Conservation (phyloP, 2,113 vertebrate species). For the Porphyrio hochstetteri region DNA sequence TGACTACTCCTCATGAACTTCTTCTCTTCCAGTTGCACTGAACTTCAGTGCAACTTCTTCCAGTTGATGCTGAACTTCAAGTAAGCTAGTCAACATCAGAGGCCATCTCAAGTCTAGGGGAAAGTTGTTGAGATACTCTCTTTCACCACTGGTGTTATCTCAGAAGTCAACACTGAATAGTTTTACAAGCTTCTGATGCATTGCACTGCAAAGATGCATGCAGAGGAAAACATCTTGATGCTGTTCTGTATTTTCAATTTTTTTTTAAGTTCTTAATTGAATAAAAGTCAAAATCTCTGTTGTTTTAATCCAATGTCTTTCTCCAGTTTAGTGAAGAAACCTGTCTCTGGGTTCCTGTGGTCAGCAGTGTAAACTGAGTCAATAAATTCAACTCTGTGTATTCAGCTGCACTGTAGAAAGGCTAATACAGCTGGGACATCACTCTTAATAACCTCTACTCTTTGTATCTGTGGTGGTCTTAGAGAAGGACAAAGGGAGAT, state of each 20-base stretch:
- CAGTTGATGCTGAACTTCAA: background rate
- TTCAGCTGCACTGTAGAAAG: background rate
- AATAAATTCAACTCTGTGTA: background rate
- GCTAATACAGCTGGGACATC: background rate
- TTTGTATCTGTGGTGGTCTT: slow-evolving; percentile 15
- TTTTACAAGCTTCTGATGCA: background rate
- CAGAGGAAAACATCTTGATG: background rate
- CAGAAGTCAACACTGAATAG: background rate
- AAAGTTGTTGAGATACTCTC: background rate
- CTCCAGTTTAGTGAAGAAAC: background rate
- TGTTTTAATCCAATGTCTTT: background rate
- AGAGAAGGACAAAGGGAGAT: slow-evolving; percentile 5
- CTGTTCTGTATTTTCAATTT: background rate
- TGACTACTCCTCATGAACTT: no score
- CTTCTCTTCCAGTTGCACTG: no score
- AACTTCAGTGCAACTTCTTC: no score
- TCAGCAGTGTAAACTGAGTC: background rate
- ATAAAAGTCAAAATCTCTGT: background rate
- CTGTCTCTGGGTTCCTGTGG: background rate
- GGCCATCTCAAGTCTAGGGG: background rate
- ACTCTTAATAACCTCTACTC: background rate
- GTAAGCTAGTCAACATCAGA: background rate
- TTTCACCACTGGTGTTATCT: background rate
- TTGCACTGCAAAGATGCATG: background rate
- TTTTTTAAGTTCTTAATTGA: background rate